Evolutionary conservation across 1,140 invertebrate genomes (phyloP).

Genomic region (Panagrolaimus sp.): DNA sequence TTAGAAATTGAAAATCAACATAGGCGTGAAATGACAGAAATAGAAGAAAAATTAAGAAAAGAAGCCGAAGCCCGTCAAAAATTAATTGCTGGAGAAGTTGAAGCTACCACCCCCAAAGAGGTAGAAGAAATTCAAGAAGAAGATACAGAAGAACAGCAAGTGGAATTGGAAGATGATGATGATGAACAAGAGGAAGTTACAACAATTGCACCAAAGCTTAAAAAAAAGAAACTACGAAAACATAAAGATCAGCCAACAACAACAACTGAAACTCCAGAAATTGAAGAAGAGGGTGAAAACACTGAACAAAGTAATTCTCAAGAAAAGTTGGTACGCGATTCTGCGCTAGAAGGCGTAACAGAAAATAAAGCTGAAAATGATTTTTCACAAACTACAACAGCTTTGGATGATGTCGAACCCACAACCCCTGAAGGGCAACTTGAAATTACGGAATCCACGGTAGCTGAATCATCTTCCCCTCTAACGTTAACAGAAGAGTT

Average conservation of each 20-base stretch:
- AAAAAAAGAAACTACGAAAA: slow-evolving; percentile 2
- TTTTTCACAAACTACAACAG: background rate
- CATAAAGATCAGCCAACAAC: background rate
- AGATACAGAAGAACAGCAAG: background rate
- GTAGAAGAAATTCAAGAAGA: background rate
- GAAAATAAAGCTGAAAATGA: background rate
- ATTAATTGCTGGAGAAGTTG: background rate
- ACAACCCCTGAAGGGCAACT: background rate
- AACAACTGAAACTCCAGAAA: background rate
- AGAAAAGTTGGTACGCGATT: background rate
- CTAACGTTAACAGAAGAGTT: background rate
- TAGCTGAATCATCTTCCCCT: background rate
- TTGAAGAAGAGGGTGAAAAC: background rate
- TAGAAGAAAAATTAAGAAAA: slow-evolving; percentile 34
- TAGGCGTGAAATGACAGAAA: slow-evolving; percentile 40
- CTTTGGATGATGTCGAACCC: background rate
- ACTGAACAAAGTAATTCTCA: too few relatives aligned
- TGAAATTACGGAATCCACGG: background rate
- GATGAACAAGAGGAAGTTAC: background rate
- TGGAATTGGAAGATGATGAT: background rate
- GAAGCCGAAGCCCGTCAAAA: slow-evolving; percentile 17
- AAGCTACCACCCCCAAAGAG: too few relatives aligned
- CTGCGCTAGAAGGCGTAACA: background rate
- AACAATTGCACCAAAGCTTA: background rate
- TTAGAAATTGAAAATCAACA: slow-evolving; percentile 46